phyloP scores from a whole-genome alignment of 2,888 invertebrate species.

The Pristionchus japonicus region DNA sequence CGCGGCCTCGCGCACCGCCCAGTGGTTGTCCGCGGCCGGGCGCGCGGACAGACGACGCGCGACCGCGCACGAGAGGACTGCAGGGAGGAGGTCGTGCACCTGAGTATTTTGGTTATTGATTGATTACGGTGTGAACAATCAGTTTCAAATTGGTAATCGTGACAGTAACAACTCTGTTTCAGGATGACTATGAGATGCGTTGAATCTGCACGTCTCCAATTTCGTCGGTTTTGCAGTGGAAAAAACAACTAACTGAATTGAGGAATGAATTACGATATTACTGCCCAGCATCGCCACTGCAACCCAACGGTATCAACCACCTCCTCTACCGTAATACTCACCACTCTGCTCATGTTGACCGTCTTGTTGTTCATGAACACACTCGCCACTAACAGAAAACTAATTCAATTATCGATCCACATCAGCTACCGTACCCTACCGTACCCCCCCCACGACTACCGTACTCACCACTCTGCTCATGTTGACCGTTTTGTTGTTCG shows the following conservation, averaged over 20 bases:
- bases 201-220: no score
- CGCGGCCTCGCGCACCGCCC: slow-evolving; percentile 14
- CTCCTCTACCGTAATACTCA: neutral
- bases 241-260: no score
- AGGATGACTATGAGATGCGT: no score
- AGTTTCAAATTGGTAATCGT: no score
- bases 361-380: slow-evolving; percentile 22
- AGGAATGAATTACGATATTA: no score
- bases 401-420: no score
- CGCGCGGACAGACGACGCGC: slow-evolving; percentile 16
- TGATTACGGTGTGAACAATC: neutral
- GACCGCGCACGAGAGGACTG: slow-evolving; percentile 3
- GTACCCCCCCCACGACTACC: no score
- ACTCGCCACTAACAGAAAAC: slow-evolving; percentile 21
- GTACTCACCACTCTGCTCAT: neutral
- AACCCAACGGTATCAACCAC: neutral
- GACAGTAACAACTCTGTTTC: no score
- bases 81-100: slow-evolving; percentile 42
- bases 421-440: no score
- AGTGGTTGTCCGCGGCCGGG: neutral
- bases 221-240: no score
- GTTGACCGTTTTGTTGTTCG: neutral
- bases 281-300: no score
- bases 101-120: neutral
- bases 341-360: slow-evolving; percentile 12